Evolutionary conservation across 2,113 vertebrate genomes (phyloP).

Genomic region (Triplophysa dalaica): DNA sequence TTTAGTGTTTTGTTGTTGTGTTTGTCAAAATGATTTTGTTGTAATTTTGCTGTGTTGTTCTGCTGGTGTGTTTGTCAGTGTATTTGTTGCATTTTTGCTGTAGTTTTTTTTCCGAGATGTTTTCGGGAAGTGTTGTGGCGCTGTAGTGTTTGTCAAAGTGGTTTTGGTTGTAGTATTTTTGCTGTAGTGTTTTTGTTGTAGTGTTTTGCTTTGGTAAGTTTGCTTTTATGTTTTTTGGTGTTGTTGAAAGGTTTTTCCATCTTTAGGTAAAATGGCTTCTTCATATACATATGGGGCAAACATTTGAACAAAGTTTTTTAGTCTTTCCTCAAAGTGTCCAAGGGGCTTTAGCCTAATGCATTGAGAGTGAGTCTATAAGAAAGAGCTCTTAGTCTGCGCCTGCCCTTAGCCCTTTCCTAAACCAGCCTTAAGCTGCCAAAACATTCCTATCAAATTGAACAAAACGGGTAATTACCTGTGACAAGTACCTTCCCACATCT

Average conservation of each 20-base stretch:
- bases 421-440: constrained; percentile 22
- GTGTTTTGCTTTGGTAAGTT: too few relatives aligned
- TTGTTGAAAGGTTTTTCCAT: neutral
- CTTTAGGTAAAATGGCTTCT: neutral
- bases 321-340: neutral
- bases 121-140: neutral
- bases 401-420: constrained; percentile 20
- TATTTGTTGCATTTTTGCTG: neutral
- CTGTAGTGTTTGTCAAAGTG: neutral
- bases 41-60: neutral
- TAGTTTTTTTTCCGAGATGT: neutral
- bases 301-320: neutral
- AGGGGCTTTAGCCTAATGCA: constrained; percentile 3
- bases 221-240: too few relatives aligned
- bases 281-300: neutral
- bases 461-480: constrained; percentile 46
- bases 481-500: constrained; percentile 28
- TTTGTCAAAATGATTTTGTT: neutral
- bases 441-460: constrained; percentile 37
- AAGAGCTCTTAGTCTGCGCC: neutral
- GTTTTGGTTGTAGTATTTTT: neutral
- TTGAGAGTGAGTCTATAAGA: neutral
- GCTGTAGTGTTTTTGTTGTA: neutral
- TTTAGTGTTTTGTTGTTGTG: neutral
- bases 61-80: neutral